phyloP scores from a whole-genome alignment of 2,888 invertebrate genomes.

The Phoronis australis region DNA sequence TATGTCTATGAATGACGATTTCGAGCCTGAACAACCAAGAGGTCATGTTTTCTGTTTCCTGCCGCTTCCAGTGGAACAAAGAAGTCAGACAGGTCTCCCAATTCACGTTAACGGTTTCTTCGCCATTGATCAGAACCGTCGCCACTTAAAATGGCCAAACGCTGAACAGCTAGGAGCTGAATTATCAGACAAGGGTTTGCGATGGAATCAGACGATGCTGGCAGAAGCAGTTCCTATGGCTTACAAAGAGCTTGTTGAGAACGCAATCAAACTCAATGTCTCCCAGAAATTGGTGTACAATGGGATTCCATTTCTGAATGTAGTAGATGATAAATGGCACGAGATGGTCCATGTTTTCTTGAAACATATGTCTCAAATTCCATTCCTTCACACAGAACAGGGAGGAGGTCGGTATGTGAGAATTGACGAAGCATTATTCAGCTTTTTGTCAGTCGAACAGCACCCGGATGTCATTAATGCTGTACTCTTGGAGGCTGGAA shows the following conservation, averaged over 20 bases:
- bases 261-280: no score
- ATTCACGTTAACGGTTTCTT: constrained; percentile 46
- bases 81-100: constrained; percentile 37
- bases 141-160: constrained; percentile 43
- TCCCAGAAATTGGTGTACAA: no score
- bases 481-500: no score
- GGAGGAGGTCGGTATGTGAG: no score
- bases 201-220: constrained; percentile 38
- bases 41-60: constrained; percentile 46
- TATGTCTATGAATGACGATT: constrained; percentile 6
- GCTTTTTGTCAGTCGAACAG: no score
- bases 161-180: constrained; percentile 12
- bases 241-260: constrained; percentile 19
- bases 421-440: no score
- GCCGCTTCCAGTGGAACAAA: constrained; percentile 36
- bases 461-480: no score
- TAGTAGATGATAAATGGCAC: no score
- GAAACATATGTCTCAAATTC: no score
- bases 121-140: constrained; percentile 38
- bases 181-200: constrained; percentile 25
- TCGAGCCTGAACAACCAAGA: constrained; percentile 1
- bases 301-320: no score
- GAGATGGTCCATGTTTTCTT: no score
- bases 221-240: constrained; percentile 31
- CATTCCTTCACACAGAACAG: no score